These are phyloP conservation scores for Rutpela maculata DNA, from an alignment of 2,888 invertebrate genomes.

Conservation along the genomic window DNA sequence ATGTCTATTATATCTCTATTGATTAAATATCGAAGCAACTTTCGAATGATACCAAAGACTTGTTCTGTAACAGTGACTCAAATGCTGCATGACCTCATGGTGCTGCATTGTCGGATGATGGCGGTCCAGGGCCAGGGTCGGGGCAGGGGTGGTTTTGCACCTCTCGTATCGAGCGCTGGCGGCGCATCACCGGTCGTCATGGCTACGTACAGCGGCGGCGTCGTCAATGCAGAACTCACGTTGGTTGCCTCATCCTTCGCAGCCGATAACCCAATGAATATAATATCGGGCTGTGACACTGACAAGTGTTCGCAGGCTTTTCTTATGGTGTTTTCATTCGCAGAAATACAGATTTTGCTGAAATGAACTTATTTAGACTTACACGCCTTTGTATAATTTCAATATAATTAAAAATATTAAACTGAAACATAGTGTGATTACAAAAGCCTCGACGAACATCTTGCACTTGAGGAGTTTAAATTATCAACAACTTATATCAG, in stretches of 20 bases:
- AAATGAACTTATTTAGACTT: background rate
- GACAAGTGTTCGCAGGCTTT: background rate
- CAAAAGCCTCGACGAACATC: too few species aligned
- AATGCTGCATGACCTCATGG: slow-evolving; percentile 55
- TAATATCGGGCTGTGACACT: slow-evolving; percentile 16
- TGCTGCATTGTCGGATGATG: slow-evolving; percentile 56
- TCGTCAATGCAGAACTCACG: slow-evolving; percentile 21
- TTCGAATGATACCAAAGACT: slow-evolving; percentile 5
- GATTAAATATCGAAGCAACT: slow-evolving; percentile 12
- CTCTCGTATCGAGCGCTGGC: slow-evolving; percentile 59
- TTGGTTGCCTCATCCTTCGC: slow-evolving; percentile 20
- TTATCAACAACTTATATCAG: too few species aligned
- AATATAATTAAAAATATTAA: too few species aligned
- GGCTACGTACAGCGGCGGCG: slow-evolving; percentile 57
- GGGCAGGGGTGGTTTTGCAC: slow-evolving; percentile 56
- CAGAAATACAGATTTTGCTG: background rate
- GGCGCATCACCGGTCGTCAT: slow-evolving; percentile 63
- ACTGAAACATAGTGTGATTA: too few species aligned
- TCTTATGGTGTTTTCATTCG: background rate
- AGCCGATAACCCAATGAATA: slow-evolving; percentile 27
- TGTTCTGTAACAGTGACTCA: slow-evolving; percentile 21
- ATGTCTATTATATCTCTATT: slow-evolving; percentile 6
- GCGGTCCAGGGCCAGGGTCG: slow-evolving; percentile 58
- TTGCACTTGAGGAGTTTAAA: too few species aligned
- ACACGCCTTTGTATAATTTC: too few species aligned